phyloP scores from a whole-genome alignment of 2,888 invertebrate species.

The Psylliodes chrysocephalus region DNA sequence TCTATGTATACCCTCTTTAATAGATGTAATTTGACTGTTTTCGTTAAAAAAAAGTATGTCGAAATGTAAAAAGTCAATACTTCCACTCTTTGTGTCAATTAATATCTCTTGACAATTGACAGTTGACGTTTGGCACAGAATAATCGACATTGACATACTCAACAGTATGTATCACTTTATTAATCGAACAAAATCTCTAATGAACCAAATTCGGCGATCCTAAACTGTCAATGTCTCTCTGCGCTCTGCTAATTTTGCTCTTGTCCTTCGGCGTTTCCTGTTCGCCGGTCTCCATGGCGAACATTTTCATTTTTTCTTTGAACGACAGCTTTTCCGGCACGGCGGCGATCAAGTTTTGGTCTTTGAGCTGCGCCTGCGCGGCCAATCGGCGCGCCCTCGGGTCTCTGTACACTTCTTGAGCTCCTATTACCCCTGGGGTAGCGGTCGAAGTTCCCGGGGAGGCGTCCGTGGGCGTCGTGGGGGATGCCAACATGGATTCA shows the following conservation, averaged over 20 bases:
- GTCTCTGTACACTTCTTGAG: conserved; percentile 98
- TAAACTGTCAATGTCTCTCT: conserved; percentile 88
- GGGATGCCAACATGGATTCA: conserved; percentile 81
- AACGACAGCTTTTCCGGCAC: conserved; percentile 95
- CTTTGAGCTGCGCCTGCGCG: conserved; percentile 74
- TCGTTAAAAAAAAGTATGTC: too few species aligned
- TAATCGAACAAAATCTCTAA: conserved; percentile 37
- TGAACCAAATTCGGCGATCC: conserved; percentile 63
- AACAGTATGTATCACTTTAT: background rate
- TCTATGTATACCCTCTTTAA: too few species aligned
- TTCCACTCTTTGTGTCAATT: too few species aligned
- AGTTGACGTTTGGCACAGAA: conserved; percentile 3
- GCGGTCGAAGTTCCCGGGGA: conserved; percentile 66
- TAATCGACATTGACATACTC: background rate
- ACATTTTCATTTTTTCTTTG: conserved; percentile 99
- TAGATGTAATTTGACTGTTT: too few species aligned
- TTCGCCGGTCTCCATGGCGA: conserved; percentile 96
- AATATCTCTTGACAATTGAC: too few species aligned
- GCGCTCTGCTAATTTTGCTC: conserved; percentile 94
- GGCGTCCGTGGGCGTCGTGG: conserved; percentile 75
- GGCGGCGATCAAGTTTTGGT: conserved; percentile 70
- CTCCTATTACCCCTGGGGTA: conserved; percentile 96
- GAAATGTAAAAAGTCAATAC: too few species aligned
- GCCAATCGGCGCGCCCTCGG: conserved; percentile 89
- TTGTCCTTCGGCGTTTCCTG: conserved; percentile 92